Percentiles rank a stretch among this genome's conserved stretches.
Conservation (phyloP, 2,797 vertebrate species). For the Hippocampus kuda region DNA sequence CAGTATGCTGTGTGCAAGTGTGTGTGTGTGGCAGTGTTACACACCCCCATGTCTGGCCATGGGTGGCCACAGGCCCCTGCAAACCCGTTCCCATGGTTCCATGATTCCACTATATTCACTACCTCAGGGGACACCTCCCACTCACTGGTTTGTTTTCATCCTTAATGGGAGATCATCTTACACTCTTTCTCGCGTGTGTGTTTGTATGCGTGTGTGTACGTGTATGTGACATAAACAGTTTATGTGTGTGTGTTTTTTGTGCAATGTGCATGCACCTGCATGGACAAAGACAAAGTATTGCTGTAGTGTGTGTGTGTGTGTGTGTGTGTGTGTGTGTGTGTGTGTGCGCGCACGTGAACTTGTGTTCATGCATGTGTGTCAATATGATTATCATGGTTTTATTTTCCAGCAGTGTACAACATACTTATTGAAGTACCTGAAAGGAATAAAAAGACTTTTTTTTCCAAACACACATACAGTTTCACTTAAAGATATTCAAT, state of each 20-base stretch:
- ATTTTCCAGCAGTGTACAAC: neutral
- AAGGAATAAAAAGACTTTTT: too few relatives aligned
- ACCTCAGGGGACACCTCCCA: slow-evolving; percentile 59
- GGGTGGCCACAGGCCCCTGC: slow-evolving; percentile 38
- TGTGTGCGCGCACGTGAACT: neutral
- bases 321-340: neutral
- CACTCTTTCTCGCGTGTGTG: slow-evolving; percentile 35
- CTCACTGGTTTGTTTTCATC: slow-evolving; percentile 65
- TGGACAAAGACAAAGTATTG: slow-evolving; percentile 18
- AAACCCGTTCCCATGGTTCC: slow-evolving; percentile 64
- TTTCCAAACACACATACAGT: neutral
- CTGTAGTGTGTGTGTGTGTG: neutral
- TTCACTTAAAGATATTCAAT: neutral
- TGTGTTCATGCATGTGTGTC: neutral
- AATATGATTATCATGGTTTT: neutral
- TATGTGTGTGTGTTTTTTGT: slow-evolving; percentile 21
- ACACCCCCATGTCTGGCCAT: slow-evolving; percentile 46
- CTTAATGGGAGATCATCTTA: slow-evolving; percentile 65
- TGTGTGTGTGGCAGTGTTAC: slow-evolving; percentile 32
- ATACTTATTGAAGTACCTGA: neutral
- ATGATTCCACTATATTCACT: slow-evolving; percentile 47
- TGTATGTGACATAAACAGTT: slow-evolving; percentile 44
- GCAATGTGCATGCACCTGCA: slow-evolving; percentile 33
- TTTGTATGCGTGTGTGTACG: neutral
- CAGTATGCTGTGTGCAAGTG: slow-evolving; percentile 16